Evolutionary conservation across 2,888 invertebrate species (phyloP), one percentile per base, ranked within the genome.

Genomic region (Hirtodrosophila cameraria): DNA sequence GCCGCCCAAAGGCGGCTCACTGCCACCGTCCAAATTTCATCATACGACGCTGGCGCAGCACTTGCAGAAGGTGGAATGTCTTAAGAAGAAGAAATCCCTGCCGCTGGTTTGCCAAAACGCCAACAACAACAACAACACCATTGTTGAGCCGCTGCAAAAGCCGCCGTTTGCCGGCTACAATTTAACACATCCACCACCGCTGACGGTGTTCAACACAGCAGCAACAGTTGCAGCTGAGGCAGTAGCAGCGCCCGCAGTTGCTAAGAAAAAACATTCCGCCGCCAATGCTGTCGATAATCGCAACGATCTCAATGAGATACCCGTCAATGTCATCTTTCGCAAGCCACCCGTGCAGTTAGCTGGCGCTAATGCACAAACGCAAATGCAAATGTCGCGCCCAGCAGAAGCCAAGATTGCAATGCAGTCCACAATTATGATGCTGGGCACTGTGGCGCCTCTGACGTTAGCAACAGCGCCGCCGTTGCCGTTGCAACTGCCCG

Each of bases 21-120:
- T 90, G 67, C 90, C 90, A 35, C 90, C 90, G 23, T 90, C 90
- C n/a, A 90, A 90, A 64, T 90, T 90, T 62, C 90, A 90, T 74
- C 88, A 90, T 63, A 90, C 87, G 30, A 90, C 90, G 12, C 60
- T 90, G 70, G 90, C 90, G 20, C 90, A 90, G 49, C 90, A 90
- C 63, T 61, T 90, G 61, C 90, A 90, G 55, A 90, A 90, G 66
- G 88, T 90, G 5, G 88, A 89, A 63, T 89, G 89, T 59, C 65
- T 89, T 6, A 88, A 88, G 38, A 88, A 89, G 43, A 77, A 88
- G 33, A 89, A 88, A 46, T 78, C 86, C 59, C 52, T 73, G 81
- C 86, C 80, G 50, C 41, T 85, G 57, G 49, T 31, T n/a, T 77
- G 79, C 59, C 75, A 49, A 66, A 67, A 50, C 55, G 52, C 55